Evolutionary conservation across 2,113 vertebrate genomes (phyloP), one percentile per base, ranked within the genome.

Genomic region (Toxotes chatareus): DNA sequence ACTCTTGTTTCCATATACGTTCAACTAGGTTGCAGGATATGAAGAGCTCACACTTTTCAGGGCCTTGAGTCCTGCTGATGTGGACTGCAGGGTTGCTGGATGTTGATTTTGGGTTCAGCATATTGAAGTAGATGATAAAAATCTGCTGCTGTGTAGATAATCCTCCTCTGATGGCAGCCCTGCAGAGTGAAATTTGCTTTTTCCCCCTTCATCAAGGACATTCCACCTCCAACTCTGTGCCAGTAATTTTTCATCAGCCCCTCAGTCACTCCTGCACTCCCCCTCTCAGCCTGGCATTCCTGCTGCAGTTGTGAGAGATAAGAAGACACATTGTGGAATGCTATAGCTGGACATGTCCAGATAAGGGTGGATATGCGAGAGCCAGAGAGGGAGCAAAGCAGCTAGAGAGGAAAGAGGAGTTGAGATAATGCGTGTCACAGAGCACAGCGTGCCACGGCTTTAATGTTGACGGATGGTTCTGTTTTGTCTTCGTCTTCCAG

Each of bases 301-400:
- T 87, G 81, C 78, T 61, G 73, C 75, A 40, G 21, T 60, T 47
- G 60, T 7, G 32, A 69, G 82, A 90, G 91, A 94, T 93, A 91
- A 92, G 86, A 86, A 76, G 90, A 91, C 73, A 66, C 60, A 13
- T 2, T 55, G 72, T 9, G 86, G 89, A 92, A 92, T 86, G 87
- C 70, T 57, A 46, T 31, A 61, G 79, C 87, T 77, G 77, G 86
- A 86, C 83, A 62, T 38, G 80, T 79, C 74, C 88, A 84, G 92
- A 94, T 90, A 89, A 88, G 81, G 55, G 32, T 38, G 64, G 56
- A 68, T 34, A 36, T 12, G 73, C 57, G 69, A 11, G 66, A 61
- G 72, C 1, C 23, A 31, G 60, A 8, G 1, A 17, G 57, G 14
- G 56, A 47, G 53, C 31, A 42, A 36, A 47, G 14, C 55, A 46